Evolutionary conservation across 1,140 invertebrate species (phyloP).

Genomic region (Heliconius himera): DNA sequence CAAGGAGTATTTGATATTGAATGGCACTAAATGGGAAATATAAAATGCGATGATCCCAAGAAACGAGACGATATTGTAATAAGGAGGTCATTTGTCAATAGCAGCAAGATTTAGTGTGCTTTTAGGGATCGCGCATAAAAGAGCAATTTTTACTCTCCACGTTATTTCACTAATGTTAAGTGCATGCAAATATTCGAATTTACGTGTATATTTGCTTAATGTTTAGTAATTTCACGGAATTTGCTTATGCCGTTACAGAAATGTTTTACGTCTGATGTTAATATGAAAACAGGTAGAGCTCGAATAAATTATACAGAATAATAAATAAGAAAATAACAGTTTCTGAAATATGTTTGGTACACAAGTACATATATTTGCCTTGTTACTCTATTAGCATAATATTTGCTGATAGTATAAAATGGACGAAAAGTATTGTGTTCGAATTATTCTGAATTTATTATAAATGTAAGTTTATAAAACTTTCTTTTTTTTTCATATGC

Average conservation of each 20-base stretch:
- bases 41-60: conserved; percentile 53
- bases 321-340: neutral
- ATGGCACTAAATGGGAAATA: conserved; percentile 46
- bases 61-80: conserved; percentile 66
- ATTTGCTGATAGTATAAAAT: neutral
- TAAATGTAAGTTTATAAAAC: too few species aligned
- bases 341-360: neutral
- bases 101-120: conserved; percentile 61
- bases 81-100: conserved; percentile 71
- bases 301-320: neutral
- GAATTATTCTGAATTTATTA: too few species aligned
- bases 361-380: neutral
- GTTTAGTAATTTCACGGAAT: conserved; percentile 8
- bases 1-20: conserved; percentile 33
- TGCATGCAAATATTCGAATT: conserved; percentile 23
- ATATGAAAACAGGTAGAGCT: neutral
- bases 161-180: conserved; percentile 26
- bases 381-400: neutral
- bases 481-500: too few species aligned
- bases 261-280: neutral
- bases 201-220: conserved; percentile 19
- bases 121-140: conserved; percentile 44
- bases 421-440: too few species aligned
- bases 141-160: conserved; percentile 26
- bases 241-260: neutral